Conservation (phyloP, 2,797 vertebrate genomes). For the Crax fasciolata region DNA sequence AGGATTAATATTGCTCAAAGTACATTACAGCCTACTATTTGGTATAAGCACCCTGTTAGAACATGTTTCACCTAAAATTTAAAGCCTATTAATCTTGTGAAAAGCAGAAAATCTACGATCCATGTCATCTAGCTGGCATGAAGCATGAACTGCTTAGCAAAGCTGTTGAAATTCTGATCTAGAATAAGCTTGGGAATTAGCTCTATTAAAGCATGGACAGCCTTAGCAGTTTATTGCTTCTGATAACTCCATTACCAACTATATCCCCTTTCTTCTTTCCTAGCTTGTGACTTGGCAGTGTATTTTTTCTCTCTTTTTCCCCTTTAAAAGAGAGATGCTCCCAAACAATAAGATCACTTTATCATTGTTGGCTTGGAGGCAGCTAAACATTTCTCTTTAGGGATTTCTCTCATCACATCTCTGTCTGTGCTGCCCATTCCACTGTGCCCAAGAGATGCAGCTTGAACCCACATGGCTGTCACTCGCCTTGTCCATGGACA, state of each 20-base stretch:
- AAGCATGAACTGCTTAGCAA: constrained; percentile 20
- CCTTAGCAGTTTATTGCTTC: not conserved
- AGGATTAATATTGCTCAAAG: constrained; percentile 26
- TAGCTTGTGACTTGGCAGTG: not conserved
- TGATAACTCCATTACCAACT: not conserved
- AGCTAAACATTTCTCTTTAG: not conserved
- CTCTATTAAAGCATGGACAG: not conserved
- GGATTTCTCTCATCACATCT: not conserved
- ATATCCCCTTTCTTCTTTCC: not conserved
- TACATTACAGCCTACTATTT: constrained; percentile 11
- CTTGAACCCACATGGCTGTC: not conserved
- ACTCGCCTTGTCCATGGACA: not conserved
- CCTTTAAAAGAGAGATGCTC: not conserved
- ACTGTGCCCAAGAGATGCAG: not conserved
- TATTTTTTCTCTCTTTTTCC: not conserved
- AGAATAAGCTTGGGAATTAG: not conserved
- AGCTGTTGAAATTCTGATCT: constrained; percentile 26
- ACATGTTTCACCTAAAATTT: constrained; percentile 7
- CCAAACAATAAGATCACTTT: not conserved
- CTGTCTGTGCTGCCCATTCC: not conserved
- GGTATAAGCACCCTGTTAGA: constrained; percentile 31
- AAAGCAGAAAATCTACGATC: constrained; percentile 2
- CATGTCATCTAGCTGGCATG: constrained; percentile 6
- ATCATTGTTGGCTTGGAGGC: not conserved
- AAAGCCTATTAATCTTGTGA: constrained; percentile 57